Evolutionary conservation across 1,140 invertebrate species (phyloP), one percentile per base, ranked within the genome.

Genomic region (Drosophila pandora): DNA sequence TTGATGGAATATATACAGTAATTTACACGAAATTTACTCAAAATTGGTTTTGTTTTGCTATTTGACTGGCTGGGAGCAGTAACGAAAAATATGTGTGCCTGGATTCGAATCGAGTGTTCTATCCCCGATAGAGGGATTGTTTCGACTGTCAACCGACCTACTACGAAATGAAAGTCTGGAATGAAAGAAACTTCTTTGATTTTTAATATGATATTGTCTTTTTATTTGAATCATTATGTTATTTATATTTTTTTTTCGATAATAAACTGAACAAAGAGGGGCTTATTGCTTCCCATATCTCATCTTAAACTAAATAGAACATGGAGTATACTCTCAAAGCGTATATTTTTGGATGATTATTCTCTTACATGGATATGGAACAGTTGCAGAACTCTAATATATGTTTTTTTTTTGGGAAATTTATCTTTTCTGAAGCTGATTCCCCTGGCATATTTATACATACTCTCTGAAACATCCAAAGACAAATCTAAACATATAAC

Each of bases 11-110:
- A 9, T 47, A 12, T 45, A 69, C 65, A 47, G 13, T 49, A 69
- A 69, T 69, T 69, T 69, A 55, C 21, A 69, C 21, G 25, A 32
- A 37, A 32, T 47, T 63, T 12, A 17, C 1, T 53, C 13, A 53
- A 53, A 23, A 30, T 22, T 21, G n/a, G 17, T 23, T 30, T 47
- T 22, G 30, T 6, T 68, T 47, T 30, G 23, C 17, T 30, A 41
- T 17, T 65, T 37, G 12, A 48, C 50, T 69, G 30, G 23, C 17
- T 49, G 10, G 5, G 49, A 13, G 22, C 41, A 28, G n/a, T 69
- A 23, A 32, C 63, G 45, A 57, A 69, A 69, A 25, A 23, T 8
- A 1, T 47, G 21, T 30, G 21, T 25, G 25, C 21, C 8, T 47
- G 17, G 21, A 6, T 32, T 9, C 3, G n/a, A 10, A 10, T 47